A percentile compares a stretch with the other conserved stretches of the same genome.
These are phyloP conservation scores for Cavia porcellus DNA, from an alignment of 2,113 vertebrate genomes.

Conservation along the genomic window DNA sequence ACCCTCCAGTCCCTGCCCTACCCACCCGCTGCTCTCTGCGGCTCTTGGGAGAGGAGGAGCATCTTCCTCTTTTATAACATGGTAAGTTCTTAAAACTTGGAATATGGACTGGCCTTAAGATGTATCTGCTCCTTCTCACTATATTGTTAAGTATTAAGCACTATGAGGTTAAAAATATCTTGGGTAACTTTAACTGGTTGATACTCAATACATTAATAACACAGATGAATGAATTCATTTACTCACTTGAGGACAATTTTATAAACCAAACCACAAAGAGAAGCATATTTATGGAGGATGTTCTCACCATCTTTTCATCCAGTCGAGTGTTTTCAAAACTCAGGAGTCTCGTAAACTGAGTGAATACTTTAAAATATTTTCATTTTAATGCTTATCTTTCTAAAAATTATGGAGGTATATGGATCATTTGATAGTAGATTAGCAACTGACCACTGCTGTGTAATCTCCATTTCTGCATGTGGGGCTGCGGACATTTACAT, in stretches of 20 bases:
- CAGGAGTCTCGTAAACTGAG: background rate
- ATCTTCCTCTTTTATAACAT: background rate
- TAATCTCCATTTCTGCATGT: rapidly evolving
- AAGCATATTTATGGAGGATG: background rate
- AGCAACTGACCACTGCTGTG: background rate
- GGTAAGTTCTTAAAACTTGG: background rate
- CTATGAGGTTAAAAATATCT: background rate
- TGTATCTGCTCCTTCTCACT: background rate
- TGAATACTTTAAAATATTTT: background rate
- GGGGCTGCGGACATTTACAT: background rate
- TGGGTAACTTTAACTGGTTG: background rate
- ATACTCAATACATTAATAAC: background rate
- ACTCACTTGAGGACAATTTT: background rate
- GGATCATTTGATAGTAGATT: background rate
- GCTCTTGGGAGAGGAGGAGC: background rate
- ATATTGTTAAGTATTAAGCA: background rate
- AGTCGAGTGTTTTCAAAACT: constrained; percentile 2
- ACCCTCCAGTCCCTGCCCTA: background rate
- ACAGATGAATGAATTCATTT: background rate
- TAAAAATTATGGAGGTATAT: background rate
- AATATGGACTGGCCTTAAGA: background rate
- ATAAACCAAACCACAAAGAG: background rate
- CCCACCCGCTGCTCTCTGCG: background rate
- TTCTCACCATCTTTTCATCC: background rate
- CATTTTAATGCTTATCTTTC: background rate